Evolutionary conservation across 2,113 vertebrate species (phyloP).

Genomic region (Callipepla californica): DNA sequence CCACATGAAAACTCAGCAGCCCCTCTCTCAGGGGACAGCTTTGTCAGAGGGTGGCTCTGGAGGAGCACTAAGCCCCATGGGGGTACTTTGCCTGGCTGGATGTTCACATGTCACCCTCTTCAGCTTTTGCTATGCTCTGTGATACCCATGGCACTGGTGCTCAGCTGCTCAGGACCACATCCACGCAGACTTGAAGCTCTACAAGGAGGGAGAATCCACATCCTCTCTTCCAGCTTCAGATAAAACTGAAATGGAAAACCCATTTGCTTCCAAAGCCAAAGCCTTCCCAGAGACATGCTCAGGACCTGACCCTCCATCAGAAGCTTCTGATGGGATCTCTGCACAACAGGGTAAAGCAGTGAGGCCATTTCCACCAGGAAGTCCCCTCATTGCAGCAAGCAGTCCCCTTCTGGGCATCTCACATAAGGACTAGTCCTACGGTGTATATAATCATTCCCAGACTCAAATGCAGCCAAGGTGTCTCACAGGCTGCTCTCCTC

Average conservation of each 20-base stretch:
- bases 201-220: neutral
- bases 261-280: neutral
- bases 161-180: neutral
- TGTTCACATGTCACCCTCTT: too few relatives aligned
- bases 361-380: neutral
- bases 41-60: neutral
- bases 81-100: too few relatives aligned
- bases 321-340: neutral
- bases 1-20: neutral
- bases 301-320: neutral
- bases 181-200: neutral
- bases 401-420: neutral
- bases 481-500: neutral
- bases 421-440: neutral
- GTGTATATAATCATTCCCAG: constrained; percentile 14
- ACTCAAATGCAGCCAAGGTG: neutral
- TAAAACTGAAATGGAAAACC: neutral
- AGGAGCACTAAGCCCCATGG: too few relatives aligned
- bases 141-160: too few relatives aligned
- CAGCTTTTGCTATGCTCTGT: too few relatives aligned
- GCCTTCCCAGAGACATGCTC: neutral
- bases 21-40: neutral
- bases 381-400: neutral
- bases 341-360: neutral
- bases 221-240: neutral